phyloP scores from a whole-genome alignment of 2,888 invertebrate genomes.

The Zaprionus bogoriensis region DNA sequence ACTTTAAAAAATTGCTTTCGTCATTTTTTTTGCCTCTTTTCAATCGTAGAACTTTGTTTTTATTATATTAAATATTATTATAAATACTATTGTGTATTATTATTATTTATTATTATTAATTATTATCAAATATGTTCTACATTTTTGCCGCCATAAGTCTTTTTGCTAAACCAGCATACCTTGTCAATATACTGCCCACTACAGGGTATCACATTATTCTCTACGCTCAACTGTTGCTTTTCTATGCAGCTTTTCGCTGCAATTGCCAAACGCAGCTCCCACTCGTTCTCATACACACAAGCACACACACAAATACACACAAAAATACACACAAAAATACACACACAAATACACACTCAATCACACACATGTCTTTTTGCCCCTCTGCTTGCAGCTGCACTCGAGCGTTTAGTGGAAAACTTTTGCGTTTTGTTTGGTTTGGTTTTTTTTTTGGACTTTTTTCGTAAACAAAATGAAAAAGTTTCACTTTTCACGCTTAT shows the following conservation, averaged over 20 bases:
- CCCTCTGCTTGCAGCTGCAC: neutral
- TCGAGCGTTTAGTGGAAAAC: conserved; percentile 30
- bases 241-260: conserved; percentile 13
- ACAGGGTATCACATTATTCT: conserved; percentile 16
- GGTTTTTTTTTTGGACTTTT: conserved; percentile 17
- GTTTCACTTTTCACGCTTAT: conserved; percentile 45
- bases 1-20: too few species aligned
- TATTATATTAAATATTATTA: too few species aligned
- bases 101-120: too few species aligned
- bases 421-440: neutral
- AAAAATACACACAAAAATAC: neutral
- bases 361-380: neutral
- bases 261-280: conserved; percentile 24
- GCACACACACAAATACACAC: neutral
- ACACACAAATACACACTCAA: neutral
- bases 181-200: too few species aligned
- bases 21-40: too few species aligned
- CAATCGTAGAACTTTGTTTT: too few species aligned
- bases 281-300: conserved; percentile 6
- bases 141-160: too few species aligned
- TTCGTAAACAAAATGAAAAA: conserved; percentile 33
- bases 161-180: too few species aligned
- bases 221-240: conserved; percentile 3
- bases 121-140: too few species aligned
- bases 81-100: too few species aligned